Conservation (phyloP, 1,140 invertebrate species). For the Drosophila lowei region DNA sequence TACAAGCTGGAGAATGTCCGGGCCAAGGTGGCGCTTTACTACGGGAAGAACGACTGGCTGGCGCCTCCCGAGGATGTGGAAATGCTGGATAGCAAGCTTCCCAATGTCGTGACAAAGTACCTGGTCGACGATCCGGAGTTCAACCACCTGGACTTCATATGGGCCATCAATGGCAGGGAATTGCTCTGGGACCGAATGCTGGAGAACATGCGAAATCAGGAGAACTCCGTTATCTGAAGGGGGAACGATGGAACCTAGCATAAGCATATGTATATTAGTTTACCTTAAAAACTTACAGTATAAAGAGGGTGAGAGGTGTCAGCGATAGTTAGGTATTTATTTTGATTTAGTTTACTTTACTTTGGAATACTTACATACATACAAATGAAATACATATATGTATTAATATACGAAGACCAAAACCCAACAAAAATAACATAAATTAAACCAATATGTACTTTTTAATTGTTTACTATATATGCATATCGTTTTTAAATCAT, state of each 20-base stretch:
- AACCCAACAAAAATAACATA: too few relatives aligned
- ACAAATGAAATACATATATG: background rate
- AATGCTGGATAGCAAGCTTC: constrained; percentile 79
- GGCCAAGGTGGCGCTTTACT: constrained; percentile 87
- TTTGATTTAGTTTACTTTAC: background rate
- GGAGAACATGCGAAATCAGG: constrained; percentile 70
- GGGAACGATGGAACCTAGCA: background rate
- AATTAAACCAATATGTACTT: too few relatives aligned
- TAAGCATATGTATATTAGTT: background rate
- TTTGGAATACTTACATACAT: too few relatives aligned
- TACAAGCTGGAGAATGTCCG: constrained; percentile 86
- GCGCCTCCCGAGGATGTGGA: constrained; percentile 84
- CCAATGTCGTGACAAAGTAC: constrained; percentile 83
- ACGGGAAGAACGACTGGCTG: constrained; percentile 86
- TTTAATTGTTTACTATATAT: too few relatives aligned
- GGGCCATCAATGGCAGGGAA: constrained; percentile 83
- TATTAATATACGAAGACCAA: background rate
- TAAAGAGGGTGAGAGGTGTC: constrained; percentile 6
- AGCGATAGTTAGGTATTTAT: constrained; percentile 40
- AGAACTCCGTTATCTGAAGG: constrained; percentile 41
- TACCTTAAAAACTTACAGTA: constrained; percentile 28
- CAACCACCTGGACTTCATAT: constrained; percentile 86
- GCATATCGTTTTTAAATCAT: too few relatives aligned
- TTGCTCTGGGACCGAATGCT: constrained; percentile 83
- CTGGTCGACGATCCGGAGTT: constrained; percentile 83